phyloP scores from a whole-genome alignment of 2,797 vertebrate genomes.

The Gallinago nigripennis region DNA sequence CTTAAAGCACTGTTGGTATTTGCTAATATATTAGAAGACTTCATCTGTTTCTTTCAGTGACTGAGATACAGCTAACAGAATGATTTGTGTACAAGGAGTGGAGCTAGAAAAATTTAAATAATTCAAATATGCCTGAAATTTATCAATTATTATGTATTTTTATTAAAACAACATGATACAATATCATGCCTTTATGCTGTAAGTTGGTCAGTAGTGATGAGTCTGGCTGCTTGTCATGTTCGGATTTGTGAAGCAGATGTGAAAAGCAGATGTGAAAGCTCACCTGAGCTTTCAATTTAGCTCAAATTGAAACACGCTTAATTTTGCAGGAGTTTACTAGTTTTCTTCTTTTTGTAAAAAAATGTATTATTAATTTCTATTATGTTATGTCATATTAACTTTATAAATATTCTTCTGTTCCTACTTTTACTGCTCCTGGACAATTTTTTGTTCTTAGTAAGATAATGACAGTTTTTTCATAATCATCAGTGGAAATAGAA shows the following conservation, averaged over 20 bases:
- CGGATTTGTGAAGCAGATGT: neutral
- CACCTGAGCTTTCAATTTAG: neutral
- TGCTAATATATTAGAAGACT: neutral
- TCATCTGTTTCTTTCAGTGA: neutral
- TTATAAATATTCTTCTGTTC: neutral
- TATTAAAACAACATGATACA: neutral
- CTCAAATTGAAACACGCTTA: neutral
- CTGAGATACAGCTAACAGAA: neutral
- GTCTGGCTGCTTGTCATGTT: neutral
- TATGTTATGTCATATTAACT: neutral
- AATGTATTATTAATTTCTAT: neutral
- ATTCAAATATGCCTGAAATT: neutral
- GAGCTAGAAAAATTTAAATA: neutral
- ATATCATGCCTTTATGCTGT: neutral
- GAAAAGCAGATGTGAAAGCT: no score
- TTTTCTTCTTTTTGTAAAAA: neutral
- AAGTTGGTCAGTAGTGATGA: neutral
- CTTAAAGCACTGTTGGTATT: neutral
- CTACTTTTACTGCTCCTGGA: neutral
- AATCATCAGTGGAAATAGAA: neutral
- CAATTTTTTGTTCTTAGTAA: neutral
- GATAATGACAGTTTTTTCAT: conserved; percentile 24
- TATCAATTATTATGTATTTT: neutral
- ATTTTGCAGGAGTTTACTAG: neutral
- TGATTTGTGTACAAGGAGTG: neutral